phyloP scores from a whole-genome alignment of 2,797 vertebrate species.

The Pterois miles region DNA sequence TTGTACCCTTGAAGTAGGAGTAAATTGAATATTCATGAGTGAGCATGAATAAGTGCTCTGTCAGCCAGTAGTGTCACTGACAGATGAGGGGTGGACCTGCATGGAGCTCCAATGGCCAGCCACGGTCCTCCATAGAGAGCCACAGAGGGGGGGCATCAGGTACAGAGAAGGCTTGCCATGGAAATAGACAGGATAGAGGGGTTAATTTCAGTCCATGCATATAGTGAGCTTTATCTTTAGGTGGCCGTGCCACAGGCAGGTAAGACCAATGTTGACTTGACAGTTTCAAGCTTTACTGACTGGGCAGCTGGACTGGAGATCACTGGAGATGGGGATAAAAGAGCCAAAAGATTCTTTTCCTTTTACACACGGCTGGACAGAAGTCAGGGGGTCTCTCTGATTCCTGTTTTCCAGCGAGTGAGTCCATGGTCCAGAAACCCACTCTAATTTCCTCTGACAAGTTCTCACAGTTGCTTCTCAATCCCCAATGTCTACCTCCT shows the following conservation, averaged over 20 bases:
- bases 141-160: slow-evolving; percentile 52
- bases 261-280: slow-evolving; percentile 50
- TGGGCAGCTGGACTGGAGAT: slow-evolving; percentile 52
- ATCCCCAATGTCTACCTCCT: slow-evolving; percentile 54
- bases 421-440: slow-evolving; percentile 57
- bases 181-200: slow-evolving; percentile 32
- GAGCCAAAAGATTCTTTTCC: slow-evolving; percentile 32
- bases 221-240: slow-evolving; percentile 20
- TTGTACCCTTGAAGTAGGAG: slow-evolving; percentile 82
- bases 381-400: slow-evolving; percentile 54
- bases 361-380: slow-evolving; percentile 51
- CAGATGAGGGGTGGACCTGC: slow-evolving; percentile 85
- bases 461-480: slow-evolving; percentile 69
- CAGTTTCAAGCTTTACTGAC: slow-evolving; percentile 49
- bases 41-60: slow-evolving; percentile 89
- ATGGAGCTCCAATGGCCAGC: slow-evolving; percentile 69
- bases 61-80: slow-evolving; percentile 90
- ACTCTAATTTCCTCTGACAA: slow-evolving; percentile 71
- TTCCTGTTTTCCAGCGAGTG: slow-evolving; percentile 62
- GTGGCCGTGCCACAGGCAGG: slow-evolving; percentile 16
- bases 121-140: slow-evolving; percentile 70
- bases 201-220: slow-evolving; percentile 36
- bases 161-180: slow-evolving; percentile 41
- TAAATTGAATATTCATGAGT: slow-evolving; percentile 92
- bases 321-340: slow-evolving; percentile 30